Percentiles rank a stretch among this genome's conserved stretches.
phyloP scores from a whole-genome alignment of 2,797 vertebrate genomes.

The Phrynocephalus forsythii region DNA sequence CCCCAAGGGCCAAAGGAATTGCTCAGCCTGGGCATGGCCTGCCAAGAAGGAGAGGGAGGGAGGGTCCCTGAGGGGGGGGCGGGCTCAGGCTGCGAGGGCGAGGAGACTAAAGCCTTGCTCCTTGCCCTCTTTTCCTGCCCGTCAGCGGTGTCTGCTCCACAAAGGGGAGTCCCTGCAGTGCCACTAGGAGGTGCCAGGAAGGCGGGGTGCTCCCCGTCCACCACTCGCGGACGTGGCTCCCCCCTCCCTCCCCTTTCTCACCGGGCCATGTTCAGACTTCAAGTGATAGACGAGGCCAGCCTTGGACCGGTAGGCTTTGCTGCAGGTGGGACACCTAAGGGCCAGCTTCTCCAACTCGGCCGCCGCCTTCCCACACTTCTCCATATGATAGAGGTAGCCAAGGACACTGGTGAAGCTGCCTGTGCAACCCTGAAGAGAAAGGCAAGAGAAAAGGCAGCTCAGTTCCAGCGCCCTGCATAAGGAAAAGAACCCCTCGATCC shows the following conservation, averaged over 20 bases:
- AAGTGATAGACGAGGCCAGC: constrained; percentile 93
- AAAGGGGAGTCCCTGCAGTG: too few relatives aligned
- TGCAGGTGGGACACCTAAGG: constrained; percentile 91
- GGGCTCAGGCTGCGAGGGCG: too few relatives aligned
- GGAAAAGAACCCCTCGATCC: background rate
- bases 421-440: constrained; percentile 84
- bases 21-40: too few relatives aligned
- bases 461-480: fast-evolving
- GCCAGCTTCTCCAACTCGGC: constrained; percentile 92
- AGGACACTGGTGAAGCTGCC: constrained; percentile 94
- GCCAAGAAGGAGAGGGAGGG: too few relatives aligned
- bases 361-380: constrained; percentile 92
- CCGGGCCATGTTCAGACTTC: constrained; percentile 89
- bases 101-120: too few relatives aligned
- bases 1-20: constrained; percentile 37
- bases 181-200: background rate
- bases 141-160: too few relatives aligned
- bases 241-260: constrained; percentile 46
- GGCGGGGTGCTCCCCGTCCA: background rate
- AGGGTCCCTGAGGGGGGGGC: too few relatives aligned
- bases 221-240: background rate
- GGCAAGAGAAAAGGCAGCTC: constrained; percentile 33
- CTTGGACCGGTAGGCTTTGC: constrained; percentile 90
- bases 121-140: too few relatives aligned
- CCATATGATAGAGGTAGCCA: constrained; percentile 93